Evolutionary conservation across 2,888 invertebrate genomes (phyloP), one percentile per base, ranked within the genome.

Genomic region (Ormyrus labotus): DNA sequence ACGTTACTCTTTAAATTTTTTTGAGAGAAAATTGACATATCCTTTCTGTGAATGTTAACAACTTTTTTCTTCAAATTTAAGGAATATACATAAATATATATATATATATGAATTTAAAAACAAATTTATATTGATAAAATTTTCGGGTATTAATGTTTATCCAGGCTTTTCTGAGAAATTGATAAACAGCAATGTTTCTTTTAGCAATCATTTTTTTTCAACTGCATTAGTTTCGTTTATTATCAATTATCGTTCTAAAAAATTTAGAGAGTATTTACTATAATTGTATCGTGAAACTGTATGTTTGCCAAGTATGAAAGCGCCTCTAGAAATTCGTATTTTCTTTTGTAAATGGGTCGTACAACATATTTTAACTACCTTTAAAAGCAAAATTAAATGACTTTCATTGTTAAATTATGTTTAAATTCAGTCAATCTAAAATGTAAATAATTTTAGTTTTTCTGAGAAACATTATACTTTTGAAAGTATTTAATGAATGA

Each of bases 1-100:
- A 74, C 48, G 34, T 19, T 61, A 53, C 67, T 65, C 71, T 71
- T 78, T 68, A 78, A 73, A 73, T 68, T 73, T 55, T 69, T 71
- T 67, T 34, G 47, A 61, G 45, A 11, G 50, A 53, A 67, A 72
- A 68, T 71, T 68, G 8, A 13, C 19, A 13, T 5, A 0, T 47
- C 10, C 34, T 53, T 58, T 58, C 47, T 6, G 19, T n/a, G 34
- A 34, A 34, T 34, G 34, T 34, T 34, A 34, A 34, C 34, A 34
- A 34, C 34, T 34, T 34, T 34, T 34, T 34, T 34, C 34, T 34
- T 34, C 4, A 34, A 34, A 34, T 34, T 34, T 34, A 34, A 34
- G 34, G 34, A 34, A 34, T 34, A 4, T 34, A 34, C 3, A 34
- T 34, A 34, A 34, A 34, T 34, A 4, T 34, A 34, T 34, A 34